Evolutionary conservation across 2,113 vertebrate genomes (phyloP), one percentile per base, ranked within the genome.

Genomic region (Gallinago media): DNA sequence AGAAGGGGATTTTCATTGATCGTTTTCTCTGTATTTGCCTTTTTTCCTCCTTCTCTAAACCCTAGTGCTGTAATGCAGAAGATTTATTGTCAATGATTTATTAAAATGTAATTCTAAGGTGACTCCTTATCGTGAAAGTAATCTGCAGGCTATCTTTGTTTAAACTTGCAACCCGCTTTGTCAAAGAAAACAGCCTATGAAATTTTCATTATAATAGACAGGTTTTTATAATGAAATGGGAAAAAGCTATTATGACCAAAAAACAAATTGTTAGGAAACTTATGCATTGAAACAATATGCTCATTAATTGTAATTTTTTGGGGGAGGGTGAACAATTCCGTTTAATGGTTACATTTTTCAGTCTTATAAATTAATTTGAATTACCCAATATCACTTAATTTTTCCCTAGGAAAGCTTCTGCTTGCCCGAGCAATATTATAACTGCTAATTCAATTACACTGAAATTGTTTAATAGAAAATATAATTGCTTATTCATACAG

Each of bases 391-490:
- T 98, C 94, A 98, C 97, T 98, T 98, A 97, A 98, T 98, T 98
- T 98, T 98, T 98, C 97, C 98, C 97, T 98, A 94, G 97, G 98
- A 98, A 98, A 98, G 96, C 97, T 98, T 98, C 97, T 98, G 98
- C 98, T 98, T 98, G 98, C 98, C 97, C 94, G 97, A 98, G 98
- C 98, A 98, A 98, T 98, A 98, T 98, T 98, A 98, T 97, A 98
- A 97, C 98, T 98, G 97, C 98, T 98, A 98, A 98, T 98, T 98
- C 98, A 98, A 98, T 98, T 98, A 98, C 97, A 97, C 89, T 94
- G 97, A 98, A 98, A 98, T 98, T 98, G 98, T 98, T 98, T 98
- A 98, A 98, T 98, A 98, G 98, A 98, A 98, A 98, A 98, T 98
- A 98, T 98, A 98, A 98, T 98, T 98, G 98, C 98, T 98, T 98